Base-by-base conservation (phyloP, 2,797 vertebrate species). In the Perodicticus potto region DNA sequence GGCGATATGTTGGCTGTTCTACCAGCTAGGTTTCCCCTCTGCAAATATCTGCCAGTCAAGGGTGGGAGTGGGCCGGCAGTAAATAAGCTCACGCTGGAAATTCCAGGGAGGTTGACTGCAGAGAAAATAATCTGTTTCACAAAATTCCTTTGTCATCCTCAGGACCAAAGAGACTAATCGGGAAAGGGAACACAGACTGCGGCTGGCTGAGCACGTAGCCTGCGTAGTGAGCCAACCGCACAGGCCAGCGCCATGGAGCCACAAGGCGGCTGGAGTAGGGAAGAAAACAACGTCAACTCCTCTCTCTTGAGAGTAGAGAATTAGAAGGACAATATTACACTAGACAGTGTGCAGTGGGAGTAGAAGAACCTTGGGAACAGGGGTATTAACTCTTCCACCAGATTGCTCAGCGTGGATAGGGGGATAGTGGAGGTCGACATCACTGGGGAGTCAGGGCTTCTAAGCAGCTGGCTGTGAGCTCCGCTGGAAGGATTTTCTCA, bases 1-100 rank as follows among this genome's bases (percentile, higher is more conserved):
- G 86, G 95, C 43, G 0, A 63, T 73, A 43, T 67, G 76, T 85
- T 86, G 91, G 67, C 49, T 95, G 83, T 96, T 97, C 95, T 95
- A 67, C 89, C 70, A 87, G 78, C 49, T 94, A 93, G 86, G 22
- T 94, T 91, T 88, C 93, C 43, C 83, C 80, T 69, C 55, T 93
- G 63, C 76, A 84, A 91, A 43, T 59, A 96, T 57, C 91, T 90
- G 84, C 63, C 65, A 89, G 73, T 20, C 83, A 69, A 80, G 19
- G 12, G 12, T 7, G 0, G 7, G 3, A 11, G 49, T 11, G 49
- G 32, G 49, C 20, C 11, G 20, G 34, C 22, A 29, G 69, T 22
- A 61, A 70, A 70, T 11, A 22, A 57, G 32, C 32, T 81, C 34
- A 76, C 57, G 25, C 23, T 37, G 37, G 59, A 97, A 78, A 91